Percentiles rank a stretch among this genome's conserved stretches.
phyloP scores from a whole-genome alignment of 1,140 invertebrate species.

The Plutomurus gul region DNA sequence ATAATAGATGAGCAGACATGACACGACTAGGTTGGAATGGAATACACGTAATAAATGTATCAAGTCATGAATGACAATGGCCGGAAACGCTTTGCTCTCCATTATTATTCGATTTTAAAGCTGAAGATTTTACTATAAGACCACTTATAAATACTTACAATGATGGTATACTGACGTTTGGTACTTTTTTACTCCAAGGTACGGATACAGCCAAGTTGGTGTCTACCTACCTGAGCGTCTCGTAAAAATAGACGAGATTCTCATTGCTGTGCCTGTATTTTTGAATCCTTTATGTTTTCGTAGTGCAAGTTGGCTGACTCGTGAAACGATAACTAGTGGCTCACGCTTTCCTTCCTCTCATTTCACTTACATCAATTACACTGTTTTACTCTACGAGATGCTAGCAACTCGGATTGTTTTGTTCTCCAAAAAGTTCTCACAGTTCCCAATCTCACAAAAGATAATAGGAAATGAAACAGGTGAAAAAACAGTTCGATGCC shows the following conservation, averaged over 20 bases:
- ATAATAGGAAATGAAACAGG: neutral
- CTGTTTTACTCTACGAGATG: neutral
- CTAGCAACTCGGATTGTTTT: too few relatives aligned
- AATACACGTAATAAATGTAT: neutral
- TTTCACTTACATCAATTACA: neutral
- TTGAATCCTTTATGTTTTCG: neutral
- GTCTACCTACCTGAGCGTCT: too few relatives aligned
- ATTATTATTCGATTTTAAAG: constrained; percentile 1
- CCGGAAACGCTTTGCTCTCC: neutral
- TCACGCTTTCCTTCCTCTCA: neutral
- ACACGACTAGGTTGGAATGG: neutral
- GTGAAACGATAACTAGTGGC: neutral
- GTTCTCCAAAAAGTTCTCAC: neutral
- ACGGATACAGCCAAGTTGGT: too few relatives aligned
- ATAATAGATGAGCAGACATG: neutral
- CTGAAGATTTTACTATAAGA: neutral
- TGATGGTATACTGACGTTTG: too few relatives aligned
- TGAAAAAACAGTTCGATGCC: too few relatives aligned
- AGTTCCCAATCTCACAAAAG: neutral
- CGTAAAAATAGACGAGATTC: too few relatives aligned
- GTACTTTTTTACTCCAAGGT: too few relatives aligned
- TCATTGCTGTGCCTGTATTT: too few relatives aligned
- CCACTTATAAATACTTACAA: too few relatives aligned
- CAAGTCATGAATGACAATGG: constrained; percentile 28
- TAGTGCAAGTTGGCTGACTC: neutral